Percentiles rank a stretch among this genome's conserved stretches.
Conservation (phyloP, 1,140 invertebrate genomes). For the Neotoxoptera formosana region DNA sequence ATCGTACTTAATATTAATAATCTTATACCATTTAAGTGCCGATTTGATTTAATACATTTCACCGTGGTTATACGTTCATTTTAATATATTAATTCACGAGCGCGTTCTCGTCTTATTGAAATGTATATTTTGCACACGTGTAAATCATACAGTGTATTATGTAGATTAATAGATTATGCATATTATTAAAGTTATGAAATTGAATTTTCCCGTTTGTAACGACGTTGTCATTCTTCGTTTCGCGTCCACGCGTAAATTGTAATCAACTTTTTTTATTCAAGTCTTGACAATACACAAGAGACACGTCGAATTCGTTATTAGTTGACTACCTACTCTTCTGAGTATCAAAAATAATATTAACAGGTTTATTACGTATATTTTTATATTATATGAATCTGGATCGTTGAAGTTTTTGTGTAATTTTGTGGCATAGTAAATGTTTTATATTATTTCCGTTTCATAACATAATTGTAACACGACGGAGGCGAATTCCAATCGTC, state of each 20-base stretch:
- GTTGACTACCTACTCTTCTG: neutral
- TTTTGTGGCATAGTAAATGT: neutral
- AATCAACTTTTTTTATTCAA: neutral
- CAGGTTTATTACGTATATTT: neutral
- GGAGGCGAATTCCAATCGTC: neutral
- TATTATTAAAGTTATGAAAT: slow-evolving; percentile 10
- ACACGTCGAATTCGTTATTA: neutral
- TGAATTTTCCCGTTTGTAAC: neutral
- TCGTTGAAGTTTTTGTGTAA: slow-evolving; percentile 17
- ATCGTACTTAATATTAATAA: neutral
- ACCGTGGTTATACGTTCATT: neutral
- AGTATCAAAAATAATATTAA: neutral
- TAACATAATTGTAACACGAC: neutral
- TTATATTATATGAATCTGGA: neutral
- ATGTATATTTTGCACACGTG: neutral
- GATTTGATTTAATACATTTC: neutral
- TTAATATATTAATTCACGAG: neutral
- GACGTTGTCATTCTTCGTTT: neutral
- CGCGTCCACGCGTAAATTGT: neutral
- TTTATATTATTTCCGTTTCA: neutral
- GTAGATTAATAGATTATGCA: neutral
- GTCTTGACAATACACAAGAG: neutral
- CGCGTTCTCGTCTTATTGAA: neutral
- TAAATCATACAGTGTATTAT: neutral
- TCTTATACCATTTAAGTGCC: neutral